phyloP scores from a whole-genome alignment of 2,113 vertebrate species.

The Tretioscincus oriximinensis region DNA sequence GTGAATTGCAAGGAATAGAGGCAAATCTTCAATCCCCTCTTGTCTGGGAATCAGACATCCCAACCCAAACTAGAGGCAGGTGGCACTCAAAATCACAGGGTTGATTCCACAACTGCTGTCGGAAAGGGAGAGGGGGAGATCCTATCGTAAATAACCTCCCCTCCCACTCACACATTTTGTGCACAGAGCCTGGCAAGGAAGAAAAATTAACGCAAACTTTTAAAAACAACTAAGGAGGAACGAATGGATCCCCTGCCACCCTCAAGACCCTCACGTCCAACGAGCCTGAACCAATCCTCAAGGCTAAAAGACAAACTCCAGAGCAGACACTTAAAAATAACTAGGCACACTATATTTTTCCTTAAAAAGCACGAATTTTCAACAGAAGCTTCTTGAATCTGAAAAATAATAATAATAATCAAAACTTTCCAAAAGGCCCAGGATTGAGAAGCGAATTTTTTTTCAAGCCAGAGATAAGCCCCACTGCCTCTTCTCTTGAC shows the following conservation, averaged over 20 bases:
- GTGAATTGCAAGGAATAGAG: constrained; percentile 27
- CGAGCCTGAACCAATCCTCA: too few species aligned
- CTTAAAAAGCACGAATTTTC: neutral
- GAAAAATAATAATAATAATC: neutral
- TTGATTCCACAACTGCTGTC: neutral
- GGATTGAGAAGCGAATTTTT: neutral
- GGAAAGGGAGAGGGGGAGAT: neutral
- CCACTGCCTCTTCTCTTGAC: neutral
- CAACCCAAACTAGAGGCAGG: neutral
- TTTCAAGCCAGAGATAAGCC: constrained; percentile 1
- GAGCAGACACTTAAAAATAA: neutral
- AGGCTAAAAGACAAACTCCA: neutral
- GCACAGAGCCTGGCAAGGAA: neutral
- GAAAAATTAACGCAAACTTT: neutral
- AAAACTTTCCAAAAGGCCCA: neutral
- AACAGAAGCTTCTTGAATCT: neutral
- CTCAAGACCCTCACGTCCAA: too few species aligned
- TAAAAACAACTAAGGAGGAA: neutral
- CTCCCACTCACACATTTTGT: neutral
- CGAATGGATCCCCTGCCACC: neutral
- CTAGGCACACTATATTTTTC: neutral
- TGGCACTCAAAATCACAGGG: neutral
- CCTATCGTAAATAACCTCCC: neutral
- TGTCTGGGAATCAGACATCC: constrained; percentile 15
- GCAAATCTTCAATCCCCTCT: constrained; percentile 12